phyloP scores from a whole-genome alignment of 2,888 invertebrate species.

The Chironomus riparius region DNA sequence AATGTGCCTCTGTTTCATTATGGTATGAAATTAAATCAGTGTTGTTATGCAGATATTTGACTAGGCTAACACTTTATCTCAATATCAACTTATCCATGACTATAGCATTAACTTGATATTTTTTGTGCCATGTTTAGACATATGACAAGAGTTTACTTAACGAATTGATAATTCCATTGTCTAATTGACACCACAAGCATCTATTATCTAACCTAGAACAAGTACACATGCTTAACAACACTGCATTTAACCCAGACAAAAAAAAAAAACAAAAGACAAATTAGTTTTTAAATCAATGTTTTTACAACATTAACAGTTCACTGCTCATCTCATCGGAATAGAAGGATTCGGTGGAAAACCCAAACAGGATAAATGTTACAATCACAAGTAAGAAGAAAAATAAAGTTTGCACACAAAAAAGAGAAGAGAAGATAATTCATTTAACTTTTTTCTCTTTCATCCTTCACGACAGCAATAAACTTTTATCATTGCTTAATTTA shows the following conservation, averaged over 20 bases:
- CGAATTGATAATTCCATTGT: too few relatives aligned
- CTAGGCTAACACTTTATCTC: too few relatives aligned
- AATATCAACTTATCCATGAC: too few relatives aligned
- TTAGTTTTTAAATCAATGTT: background rate
- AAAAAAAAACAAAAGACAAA: background rate
- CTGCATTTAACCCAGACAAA: too few relatives aligned
- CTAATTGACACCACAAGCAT: too few relatives aligned
- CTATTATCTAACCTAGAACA: too few relatives aligned
- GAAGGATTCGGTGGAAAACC: background rate
- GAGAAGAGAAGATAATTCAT: background rate
- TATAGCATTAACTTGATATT: too few relatives aligned
- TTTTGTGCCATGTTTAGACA: too few relatives aligned
- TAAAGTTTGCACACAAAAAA: too few relatives aligned
- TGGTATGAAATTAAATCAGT: background rate
- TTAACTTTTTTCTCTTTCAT: background rate
- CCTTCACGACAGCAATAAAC: slow-evolving; percentile 37
- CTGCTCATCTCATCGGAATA: slow-evolving; percentile 16
- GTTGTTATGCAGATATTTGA: too few relatives aligned
- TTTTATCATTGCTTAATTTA: slow-evolving; percentile 49
- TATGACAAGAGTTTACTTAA: too few relatives aligned
- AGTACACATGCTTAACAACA: too few relatives aligned
- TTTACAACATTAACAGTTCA: slow-evolving; percentile 15
- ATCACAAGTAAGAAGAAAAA: slow-evolving; percentile 22
- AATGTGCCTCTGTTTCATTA: background rate
- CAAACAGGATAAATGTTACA: slow-evolving; percentile 22